Evolutionary conservation across 1,140 invertebrate species (phyloP).

Genomic region (Caligus rogercresseyi): DNA sequence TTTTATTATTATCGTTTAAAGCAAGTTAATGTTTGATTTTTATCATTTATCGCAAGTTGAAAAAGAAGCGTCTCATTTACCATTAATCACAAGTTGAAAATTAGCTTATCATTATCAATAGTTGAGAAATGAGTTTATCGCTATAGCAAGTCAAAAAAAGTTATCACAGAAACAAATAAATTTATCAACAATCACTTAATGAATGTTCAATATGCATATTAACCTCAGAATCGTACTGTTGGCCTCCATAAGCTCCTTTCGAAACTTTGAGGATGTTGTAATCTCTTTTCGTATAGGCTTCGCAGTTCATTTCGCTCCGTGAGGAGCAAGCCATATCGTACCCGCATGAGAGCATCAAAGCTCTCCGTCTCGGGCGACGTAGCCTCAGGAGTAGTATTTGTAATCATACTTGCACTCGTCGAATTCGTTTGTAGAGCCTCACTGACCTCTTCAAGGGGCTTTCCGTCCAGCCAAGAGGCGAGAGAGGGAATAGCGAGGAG

Average conservation of each 20-base stretch:
- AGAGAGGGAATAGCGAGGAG: conserved; percentile 27
- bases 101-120: too few species aligned
- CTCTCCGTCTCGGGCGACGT: conserved; percentile 31
- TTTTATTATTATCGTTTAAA: too few species aligned
- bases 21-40: too few species aligned
- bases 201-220: too few species aligned
- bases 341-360: neutral
- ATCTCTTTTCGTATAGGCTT: conserved; percentile 9
- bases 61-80: too few species aligned
- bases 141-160: too few species aligned
- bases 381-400: neutral
- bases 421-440: conserved; percentile 26
- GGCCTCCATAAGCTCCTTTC: neutral
- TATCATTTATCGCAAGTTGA: too few species aligned
- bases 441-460: conserved; percentile 43
- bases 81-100: too few species aligned
- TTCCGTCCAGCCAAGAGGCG: conserved; percentile 26
- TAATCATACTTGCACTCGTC: too few species aligned
- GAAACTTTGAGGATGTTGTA: neutral
- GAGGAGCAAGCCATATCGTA: conserved; percentile 27
- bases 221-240: neutral
- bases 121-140: too few species aligned
- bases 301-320: conserved; percentile 23
- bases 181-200: too few species aligned
- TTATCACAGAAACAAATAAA: too few species aligned